Percentiles rank a stretch among this genome's conserved stretches.
Conservation (phyloP, 2,888 invertebrate species). For the Podabrus alpinus region DNA sequence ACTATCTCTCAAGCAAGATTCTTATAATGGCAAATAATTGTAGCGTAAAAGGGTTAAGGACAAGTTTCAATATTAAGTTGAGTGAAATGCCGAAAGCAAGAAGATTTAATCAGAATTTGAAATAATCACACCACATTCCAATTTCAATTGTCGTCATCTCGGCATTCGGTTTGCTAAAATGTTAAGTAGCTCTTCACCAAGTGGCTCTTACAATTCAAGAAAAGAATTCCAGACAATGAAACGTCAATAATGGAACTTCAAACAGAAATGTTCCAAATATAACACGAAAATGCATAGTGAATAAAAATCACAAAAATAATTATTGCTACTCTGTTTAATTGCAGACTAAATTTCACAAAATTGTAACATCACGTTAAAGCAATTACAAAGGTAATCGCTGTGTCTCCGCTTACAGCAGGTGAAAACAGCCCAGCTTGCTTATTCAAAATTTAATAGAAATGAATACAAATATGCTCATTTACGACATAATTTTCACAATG, state of each 20-base stretch:
- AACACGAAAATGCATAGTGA: not conserved
- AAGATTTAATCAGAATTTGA: slow-evolving; percentile 12
- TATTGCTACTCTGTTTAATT: not conserved
- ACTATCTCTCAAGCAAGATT: not conserved
- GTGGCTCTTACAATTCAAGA: not conserved
- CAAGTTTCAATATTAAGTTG: slow-evolving; percentile 4
- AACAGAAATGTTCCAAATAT: not conserved
- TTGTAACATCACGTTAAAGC: slow-evolving; percentile 14
- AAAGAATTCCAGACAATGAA: not conserved
- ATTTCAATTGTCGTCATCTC: not conserved
- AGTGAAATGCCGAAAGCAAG: slow-evolving; percentile 12
- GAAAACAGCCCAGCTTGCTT: slow-evolving; percentile 8
- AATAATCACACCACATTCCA: slow-evolving; percentile 9
- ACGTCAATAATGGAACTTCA: not conserved
- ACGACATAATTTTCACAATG: slow-evolving; percentile 7
- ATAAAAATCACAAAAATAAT: not conserved
- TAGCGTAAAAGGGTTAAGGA: slow-evolving; percentile 25
- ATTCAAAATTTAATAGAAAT: slow-evolving; percentile 17
- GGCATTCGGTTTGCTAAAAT: slow-evolving; percentile 4
- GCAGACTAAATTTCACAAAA: slow-evolving; percentile 7
- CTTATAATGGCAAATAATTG: slow-evolving; percentile 13
- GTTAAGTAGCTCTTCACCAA: slow-evolving; percentile 5
- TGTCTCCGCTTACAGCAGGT: slow-evolving; percentile 24
- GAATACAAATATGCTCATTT: slow-evolving; percentile 19
- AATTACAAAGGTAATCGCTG: slow-evolving; percentile 24